phyloP scores from a whole-genome alignment of 2,888 invertebrate species.

The Malacosoma neustria region DNA sequence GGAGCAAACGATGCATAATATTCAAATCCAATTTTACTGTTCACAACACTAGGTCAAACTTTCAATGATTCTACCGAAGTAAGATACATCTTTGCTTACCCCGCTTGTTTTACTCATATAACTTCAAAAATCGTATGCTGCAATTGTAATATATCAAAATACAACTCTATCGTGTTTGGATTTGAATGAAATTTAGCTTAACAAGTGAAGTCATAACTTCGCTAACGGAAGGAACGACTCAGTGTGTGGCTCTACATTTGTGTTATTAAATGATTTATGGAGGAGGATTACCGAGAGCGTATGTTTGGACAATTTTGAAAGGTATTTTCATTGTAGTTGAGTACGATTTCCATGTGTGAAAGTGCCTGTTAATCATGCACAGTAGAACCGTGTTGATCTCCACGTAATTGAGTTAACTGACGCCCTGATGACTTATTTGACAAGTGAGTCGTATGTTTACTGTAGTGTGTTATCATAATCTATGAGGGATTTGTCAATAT shows the following conservation, averaged over 20 bases:
- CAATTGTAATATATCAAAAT: slow-evolving; percentile 9
- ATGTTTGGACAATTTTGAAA: slow-evolving; percentile 36
- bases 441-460: slow-evolving; percentile 60
- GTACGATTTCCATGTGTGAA: slow-evolving; percentile 29
- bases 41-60: background rate
- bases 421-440: slow-evolving; percentile 73
- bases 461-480: slow-evolving; percentile 42
- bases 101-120: background rate
- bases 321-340: slow-evolving; percentile 31
- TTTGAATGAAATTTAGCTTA: slow-evolving; percentile 25
- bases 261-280: slow-evolving; percentile 75
- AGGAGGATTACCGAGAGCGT: slow-evolving; percentile 52
- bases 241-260: slow-evolving; percentile 71
- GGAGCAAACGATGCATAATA: slow-evolving; percentile 14
- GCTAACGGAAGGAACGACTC: slow-evolving; percentile 67
- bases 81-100: background rate
- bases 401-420: slow-evolving; percentile 72
- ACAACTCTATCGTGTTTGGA: slow-evolving; percentile 8
- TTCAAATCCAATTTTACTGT: slow-evolving; percentile 17
- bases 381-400: slow-evolving; percentile 71
- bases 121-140: background rate
- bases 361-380: slow-evolving; percentile 55
- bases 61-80: background rate
- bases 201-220: slow-evolving; percentile 28
- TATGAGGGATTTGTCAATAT: slow-evolving; percentile 36